Conservation (phyloP, 2,888 invertebrate species). For the Gymnoscelis rufifasciata region DNA sequence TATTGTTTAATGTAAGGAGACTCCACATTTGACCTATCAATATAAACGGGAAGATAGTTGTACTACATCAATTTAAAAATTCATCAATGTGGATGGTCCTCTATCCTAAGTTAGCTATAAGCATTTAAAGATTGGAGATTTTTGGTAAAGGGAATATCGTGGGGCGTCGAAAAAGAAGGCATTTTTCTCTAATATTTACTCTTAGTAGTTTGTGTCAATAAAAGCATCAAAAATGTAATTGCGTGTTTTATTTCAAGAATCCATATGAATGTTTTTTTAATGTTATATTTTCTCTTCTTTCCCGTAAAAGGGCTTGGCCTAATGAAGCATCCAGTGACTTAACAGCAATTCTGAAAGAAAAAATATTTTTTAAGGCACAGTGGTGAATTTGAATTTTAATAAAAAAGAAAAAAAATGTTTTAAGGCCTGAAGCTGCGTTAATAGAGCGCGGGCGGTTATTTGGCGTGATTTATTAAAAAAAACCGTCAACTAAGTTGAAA, state of each 20-base stretch:
- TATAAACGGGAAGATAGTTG: neutral
- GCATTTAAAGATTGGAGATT: neutral
- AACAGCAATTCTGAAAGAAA: slow-evolving; percentile 72
- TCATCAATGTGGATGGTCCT: slow-evolving; percentile 3
- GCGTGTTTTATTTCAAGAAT: slow-evolving; percentile 70
- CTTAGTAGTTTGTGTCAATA: slow-evolving; percentile 6
- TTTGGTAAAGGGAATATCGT: slow-evolving; percentile 5
- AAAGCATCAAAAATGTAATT: slow-evolving; percentile 21
- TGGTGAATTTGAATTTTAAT: too few relatives aligned
- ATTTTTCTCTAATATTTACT: slow-evolving; percentile 2
- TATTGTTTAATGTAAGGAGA: neutral
- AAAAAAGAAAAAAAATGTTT: too few relatives aligned
- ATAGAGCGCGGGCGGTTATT: too few relatives aligned
- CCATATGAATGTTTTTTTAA: slow-evolving; percentile 75
- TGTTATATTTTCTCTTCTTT: slow-evolving; percentile 56
- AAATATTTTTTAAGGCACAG: neutral
- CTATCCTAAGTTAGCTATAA: slow-evolving; percentile 1
- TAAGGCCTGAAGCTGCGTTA: too few relatives aligned
- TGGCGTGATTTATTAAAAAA: too few relatives aligned
- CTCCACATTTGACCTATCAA: slow-evolving; percentile 1
- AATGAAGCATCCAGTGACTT: slow-evolving; percentile 84
- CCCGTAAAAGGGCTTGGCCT: slow-evolving; percentile 80
- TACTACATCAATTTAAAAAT: neutral
- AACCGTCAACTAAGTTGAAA: too few relatives aligned
- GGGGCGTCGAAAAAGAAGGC: neutral